Conservation (phyloP, 2,113 vertebrate genomes). For the Meleagris gallopavo region DNA sequence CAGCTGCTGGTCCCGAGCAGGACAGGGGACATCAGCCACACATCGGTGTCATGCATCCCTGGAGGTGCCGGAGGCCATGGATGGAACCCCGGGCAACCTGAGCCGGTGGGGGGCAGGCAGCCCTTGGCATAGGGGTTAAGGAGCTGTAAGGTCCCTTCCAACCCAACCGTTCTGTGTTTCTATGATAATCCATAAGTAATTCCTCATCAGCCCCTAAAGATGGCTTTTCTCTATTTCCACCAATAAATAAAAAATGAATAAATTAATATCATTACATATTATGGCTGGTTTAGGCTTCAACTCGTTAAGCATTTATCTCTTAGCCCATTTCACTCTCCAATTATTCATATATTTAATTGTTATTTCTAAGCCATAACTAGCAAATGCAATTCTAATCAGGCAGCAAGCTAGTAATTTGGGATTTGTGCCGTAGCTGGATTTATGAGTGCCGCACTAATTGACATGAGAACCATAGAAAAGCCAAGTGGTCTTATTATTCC, state of each 20-base stretch:
- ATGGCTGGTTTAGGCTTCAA: neutral
- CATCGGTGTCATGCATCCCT: neutral
- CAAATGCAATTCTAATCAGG: slow-evolving; percentile 25
- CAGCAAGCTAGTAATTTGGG: slow-evolving; percentile 8
- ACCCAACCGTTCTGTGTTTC: neutral
- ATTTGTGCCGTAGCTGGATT: slow-evolving; percentile 29
- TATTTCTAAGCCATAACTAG: slow-evolving; percentile 2
- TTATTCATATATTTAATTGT: slow-evolving; percentile 25
- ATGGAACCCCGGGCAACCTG: neutral
- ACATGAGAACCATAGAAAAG: neutral
- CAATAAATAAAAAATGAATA: neutral
- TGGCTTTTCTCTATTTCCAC: neutral
- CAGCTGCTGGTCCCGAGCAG: neutral
- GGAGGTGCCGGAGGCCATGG: neutral
- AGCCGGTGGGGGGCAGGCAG: no score
- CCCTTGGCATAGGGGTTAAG: no score
- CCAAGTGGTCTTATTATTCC: neutral
- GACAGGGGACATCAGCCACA: no score
- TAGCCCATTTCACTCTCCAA: neutral
- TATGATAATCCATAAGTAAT: neutral
- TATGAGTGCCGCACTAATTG: neutral
- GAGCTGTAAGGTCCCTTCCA: neutral
- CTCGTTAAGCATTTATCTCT: neutral
- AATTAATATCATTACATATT: neutral
- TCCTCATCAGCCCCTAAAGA: neutral